Base-by-base conservation (phyloP, 2,113 vertebrate genomes). In the Ariopsis seemanni region DNA sequence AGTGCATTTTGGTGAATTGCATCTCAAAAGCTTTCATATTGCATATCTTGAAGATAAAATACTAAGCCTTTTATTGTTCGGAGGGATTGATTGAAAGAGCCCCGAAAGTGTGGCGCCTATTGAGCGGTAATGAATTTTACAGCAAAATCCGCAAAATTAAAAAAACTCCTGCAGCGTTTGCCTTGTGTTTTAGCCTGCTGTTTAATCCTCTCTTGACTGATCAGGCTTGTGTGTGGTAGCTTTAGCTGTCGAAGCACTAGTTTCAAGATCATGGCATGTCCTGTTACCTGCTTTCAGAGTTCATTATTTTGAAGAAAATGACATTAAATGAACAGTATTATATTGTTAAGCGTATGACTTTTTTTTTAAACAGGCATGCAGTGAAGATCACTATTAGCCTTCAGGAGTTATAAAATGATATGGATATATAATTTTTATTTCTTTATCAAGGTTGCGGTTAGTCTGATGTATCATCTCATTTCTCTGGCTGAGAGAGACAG, bases 21-120 rank as follows among this genome's bases (percentile, higher is more conserved):
- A 58, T 55, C 30, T 42, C 74, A 10, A 48, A 86, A 86, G 62
- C 77, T 71, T 86, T 86, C n/a, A 58, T 2, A 34, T 22, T 15
- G 77, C 53, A 25, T 53, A 60, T 18, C 83, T 30, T 4, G 11
- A 86, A 86, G 74, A 34, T 22, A 65, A 89, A 69, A 85, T 42
- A 15, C 69, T 84, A 63, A 86, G 83, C 74, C 82, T 27, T 87
- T 7, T 74, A 85, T 89, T 80, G 69, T 89, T 62, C 67, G 25
- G 52, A 84, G 63, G 52, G 75, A 58, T 85, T 34, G 83, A 87
- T 20, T 75, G 30, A 77, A 85, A 52, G 60, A 77, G 75, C 82
- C 9, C 67, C 53, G 81, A 62, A 86, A 71, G 71, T 79, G 53
- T n/a, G 42, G 30, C 34, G 7, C 57, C 34, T 42, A 25, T 84